phyloP scores from a whole-genome alignment of 2,797 vertebrate species.

The Myotis vivesi region DNA sequence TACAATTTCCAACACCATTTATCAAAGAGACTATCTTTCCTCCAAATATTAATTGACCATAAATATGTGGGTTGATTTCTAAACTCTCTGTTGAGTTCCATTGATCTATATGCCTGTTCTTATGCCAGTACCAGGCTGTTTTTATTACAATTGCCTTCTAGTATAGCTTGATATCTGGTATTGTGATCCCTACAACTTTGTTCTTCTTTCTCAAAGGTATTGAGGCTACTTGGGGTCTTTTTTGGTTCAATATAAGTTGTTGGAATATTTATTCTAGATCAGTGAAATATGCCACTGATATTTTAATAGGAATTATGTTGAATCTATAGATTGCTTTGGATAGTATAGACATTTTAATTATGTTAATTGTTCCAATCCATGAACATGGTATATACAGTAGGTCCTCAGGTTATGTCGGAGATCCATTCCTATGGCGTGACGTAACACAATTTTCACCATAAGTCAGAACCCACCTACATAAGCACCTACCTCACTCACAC shows the following conservation, averaged over 20 bases:
- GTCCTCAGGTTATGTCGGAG: too few species aligned
- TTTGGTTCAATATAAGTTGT: background rate
- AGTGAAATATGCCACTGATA: background rate
- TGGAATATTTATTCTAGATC: background rate
- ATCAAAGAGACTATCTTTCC: background rate
- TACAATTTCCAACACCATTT: background rate
- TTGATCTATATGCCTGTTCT: background rate
- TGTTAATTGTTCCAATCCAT: background rate
- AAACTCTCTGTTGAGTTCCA: background rate
- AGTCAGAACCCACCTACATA: too few species aligned
- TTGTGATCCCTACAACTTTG: background rate
- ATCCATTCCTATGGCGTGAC: fast-evolving
- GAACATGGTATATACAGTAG: background rate
- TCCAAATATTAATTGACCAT: background rate
- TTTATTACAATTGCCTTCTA: background rate
- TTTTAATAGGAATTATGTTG: background rate
- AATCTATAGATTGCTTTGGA: background rate
- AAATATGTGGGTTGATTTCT: background rate
- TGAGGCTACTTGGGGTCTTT: background rate
- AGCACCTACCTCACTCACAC: too few species aligned
- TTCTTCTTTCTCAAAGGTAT: background rate
- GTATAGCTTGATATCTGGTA: background rate
- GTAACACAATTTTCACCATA: too few species aligned
- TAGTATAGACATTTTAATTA: background rate
- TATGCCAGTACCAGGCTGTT: background rate